These are phyloP conservation scores for Oophaga sylvatica DNA, from an alignment of 2,797 vertebrate genomes.

Conservation along the genomic window DNA sequence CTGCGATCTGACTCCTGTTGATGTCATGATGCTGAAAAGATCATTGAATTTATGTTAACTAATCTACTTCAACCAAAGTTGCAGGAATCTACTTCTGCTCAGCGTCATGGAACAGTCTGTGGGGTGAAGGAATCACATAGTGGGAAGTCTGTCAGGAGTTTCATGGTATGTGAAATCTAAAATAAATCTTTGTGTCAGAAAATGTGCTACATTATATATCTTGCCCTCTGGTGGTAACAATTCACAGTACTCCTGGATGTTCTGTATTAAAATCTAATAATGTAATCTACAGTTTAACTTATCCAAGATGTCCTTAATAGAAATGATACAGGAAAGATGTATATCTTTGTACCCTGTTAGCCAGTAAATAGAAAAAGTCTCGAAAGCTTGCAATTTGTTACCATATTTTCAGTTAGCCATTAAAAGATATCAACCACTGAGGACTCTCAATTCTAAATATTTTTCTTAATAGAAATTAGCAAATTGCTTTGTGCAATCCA, in stretches of 20 bases:
- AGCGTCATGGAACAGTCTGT: neutral
- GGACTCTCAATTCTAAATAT: no score
- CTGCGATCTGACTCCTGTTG: conserved; percentile 46
- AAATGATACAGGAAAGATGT: no score
- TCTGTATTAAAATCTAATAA: neutral
- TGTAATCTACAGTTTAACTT: no score
- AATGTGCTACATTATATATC: neutral
- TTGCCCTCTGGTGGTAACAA: neutral
- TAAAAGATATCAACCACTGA: no score
- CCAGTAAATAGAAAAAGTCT: no score
- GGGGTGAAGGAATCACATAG: neutral
- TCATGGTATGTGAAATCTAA: neutral
- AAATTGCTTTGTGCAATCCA: no score
- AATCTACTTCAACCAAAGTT: neutral
- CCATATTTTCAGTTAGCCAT: no score
- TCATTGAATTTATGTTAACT: neutral
- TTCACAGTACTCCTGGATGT: neutral
- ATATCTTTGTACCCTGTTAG: no score
- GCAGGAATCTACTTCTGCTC: neutral
- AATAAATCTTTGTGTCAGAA: neutral
- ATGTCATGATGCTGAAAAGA: conserved; percentile 3
- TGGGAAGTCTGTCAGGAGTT: neutral
- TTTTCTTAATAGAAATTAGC: neutral
- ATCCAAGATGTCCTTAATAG: no score
- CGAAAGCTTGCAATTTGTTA: no score